phyloP scores from a whole-genome alignment of 1,140 invertebrate species.

The Oncopodura yosiiana region DNA sequence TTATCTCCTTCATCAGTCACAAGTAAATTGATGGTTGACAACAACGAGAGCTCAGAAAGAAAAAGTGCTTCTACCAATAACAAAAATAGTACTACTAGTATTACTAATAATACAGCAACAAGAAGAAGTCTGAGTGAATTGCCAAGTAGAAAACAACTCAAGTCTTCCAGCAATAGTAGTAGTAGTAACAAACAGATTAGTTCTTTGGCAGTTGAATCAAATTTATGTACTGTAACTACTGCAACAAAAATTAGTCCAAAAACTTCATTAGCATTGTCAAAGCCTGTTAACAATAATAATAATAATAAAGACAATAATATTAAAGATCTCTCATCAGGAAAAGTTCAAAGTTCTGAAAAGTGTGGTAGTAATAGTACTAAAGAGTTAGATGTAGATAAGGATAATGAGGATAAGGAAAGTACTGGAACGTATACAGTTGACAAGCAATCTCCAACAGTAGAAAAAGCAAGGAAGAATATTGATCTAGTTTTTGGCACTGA shows the following conservation, averaged over 20 bases:
- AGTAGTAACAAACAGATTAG: too few relatives aligned
- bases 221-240: conserved; percentile 13
- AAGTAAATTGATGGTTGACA: conserved; percentile 12
- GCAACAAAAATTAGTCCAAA: too few relatives aligned
- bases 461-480: conserved; percentile 75
- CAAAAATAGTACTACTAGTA: conserved; percentile 9
- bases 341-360: too few relatives aligned
- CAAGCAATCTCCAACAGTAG: conserved; percentile 58
- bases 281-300: background rate
- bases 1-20: background rate
- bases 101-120: background rate
- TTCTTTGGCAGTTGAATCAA: conserved; percentile 2
- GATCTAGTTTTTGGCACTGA: conserved; percentile 61
- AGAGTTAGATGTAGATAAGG: too few relatives aligned
- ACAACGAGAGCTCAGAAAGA: background rate
- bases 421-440: conserved; percentile 15
- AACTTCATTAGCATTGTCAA: background rate
- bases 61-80: too few relatives aligned
- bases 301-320: background rate
- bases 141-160: conserved; percentile 4
- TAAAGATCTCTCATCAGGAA: background rate
- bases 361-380: too few relatives aligned
- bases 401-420: too few relatives aligned
- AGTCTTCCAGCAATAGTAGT: too few relatives aligned
- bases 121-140: conserved; percentile 5